Evolutionary conservation across 2,888 invertebrate genomes (phyloP), one percentile per base, ranked within the genome.

Genomic region (Blastobasis adustella): DNA sequence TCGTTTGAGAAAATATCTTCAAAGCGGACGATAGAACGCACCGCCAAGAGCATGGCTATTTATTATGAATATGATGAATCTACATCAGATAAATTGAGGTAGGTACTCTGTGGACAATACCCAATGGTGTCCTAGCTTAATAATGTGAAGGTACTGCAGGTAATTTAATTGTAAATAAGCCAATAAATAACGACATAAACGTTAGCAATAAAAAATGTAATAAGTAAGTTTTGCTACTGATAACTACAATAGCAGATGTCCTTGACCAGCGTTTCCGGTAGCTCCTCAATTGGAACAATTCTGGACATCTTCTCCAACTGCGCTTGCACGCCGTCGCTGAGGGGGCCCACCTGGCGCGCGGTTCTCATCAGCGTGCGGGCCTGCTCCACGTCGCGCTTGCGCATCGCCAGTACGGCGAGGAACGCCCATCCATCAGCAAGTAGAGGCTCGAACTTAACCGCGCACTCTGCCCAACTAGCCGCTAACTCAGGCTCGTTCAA

Each of bases 371-470:
- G 74, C 1, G 69, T 63, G 46, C 72, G 71, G 2, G 83, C 85
- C 58, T 74, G 80, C 6, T 80, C 65, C 2, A 78, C 23, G 37
- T 81, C 65, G 46, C 66, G 70, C 42, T 78, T 71, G 46, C 71
- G 63, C 69, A 85, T 75, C 6, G 82, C 82, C 42, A 85, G 58
- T 10, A 82, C 47, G n/a, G 79, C 75, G 55, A 88, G 58, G 55
- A 82, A 63, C 4, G 82, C 85, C 88, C 88, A 88, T 0, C 77
- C 88, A 60, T 88, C 84, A 4, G 87, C 71, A 38, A 87, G 61
- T 37, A 75, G 59, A 1, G 87, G 84, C 55, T 87, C 88, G 36
- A 65, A 52, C 51, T 81, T 80, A 0, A 87, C 83, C 43, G 87
- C 80, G 43, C 61, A 76, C 0, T 83, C 69, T 5, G 75, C 73